Conservation (phyloP, 64 coral and sea anemone species). For the Montipora foliosa region DNA sequence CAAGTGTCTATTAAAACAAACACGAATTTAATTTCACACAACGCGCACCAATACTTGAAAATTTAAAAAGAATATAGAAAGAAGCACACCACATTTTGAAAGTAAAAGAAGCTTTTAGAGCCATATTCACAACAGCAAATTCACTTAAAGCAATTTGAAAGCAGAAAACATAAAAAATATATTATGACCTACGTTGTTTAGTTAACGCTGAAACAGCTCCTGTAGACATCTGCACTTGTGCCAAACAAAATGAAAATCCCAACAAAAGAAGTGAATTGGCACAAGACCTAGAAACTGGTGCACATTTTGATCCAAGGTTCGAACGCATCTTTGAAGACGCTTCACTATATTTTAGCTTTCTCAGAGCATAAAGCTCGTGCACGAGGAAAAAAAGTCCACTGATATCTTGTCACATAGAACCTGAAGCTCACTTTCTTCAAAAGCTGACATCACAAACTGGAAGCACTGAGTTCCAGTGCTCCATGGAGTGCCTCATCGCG, state of each 20-base stretch:
- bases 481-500: background rate
- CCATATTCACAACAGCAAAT: background rate
- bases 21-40: too few species aligned
- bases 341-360: background rate
- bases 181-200: background rate
- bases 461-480: too few species aligned
- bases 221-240: background rate
- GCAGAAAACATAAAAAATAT: too few species aligned
- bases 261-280: background rate
- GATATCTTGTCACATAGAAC: background rate
- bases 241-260: conserved; percentile 1
- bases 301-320: background rate
- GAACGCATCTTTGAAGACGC: background rate
- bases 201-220: background rate
- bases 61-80: too few species aligned
- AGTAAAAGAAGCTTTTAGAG: background rate
- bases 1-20: too few species aligned
- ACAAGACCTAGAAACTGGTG: too few species aligned
- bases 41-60: too few species aligned
- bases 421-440: too few species aligned
- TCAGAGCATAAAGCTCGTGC: background rate
- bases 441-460: too few species aligned
- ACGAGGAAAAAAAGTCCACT: background rate
- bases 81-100: too few species aligned
- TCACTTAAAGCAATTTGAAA: too few species aligned